phyloP scores from a whole-genome alignment of 2,113 vertebrate genomes.

The Leptocoma aspasia region DNA sequence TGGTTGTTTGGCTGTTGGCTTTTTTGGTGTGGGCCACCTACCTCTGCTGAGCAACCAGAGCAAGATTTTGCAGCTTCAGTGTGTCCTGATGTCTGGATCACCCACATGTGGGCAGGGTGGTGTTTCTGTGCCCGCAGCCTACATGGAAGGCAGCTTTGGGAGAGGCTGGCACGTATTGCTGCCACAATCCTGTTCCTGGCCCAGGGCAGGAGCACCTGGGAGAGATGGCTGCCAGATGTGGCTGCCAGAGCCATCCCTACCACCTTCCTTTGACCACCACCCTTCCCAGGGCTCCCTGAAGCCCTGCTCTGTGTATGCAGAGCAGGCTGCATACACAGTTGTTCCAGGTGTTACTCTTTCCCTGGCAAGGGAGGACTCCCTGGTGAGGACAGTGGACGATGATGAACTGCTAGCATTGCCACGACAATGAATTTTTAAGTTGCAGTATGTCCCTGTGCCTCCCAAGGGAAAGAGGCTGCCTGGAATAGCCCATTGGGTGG shows the following conservation, averaged over 20 bases:
- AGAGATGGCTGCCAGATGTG: background rate
- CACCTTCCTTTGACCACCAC: background rate
- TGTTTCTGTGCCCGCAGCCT: background rate
- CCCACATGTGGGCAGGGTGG: background rate
- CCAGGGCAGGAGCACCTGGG: background rate
- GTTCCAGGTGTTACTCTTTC: background rate
- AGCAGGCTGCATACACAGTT: background rate
- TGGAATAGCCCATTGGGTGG: background rate
- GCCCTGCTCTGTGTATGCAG: background rate
- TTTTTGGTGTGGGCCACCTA: background rate
- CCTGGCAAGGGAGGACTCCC: background rate
- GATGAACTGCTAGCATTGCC: background rate
- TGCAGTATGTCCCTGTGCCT: background rate
- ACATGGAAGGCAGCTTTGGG: background rate
- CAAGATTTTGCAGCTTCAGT: background rate
- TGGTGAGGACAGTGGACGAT: background rate
- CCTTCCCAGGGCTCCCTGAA: background rate
- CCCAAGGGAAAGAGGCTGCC: background rate
- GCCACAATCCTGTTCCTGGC: background rate
- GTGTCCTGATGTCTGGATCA: background rate
- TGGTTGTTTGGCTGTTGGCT: background rate
- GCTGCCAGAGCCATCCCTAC: background rate
- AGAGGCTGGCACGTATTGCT: background rate
- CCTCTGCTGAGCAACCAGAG: background rate
- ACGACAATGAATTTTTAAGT: background rate